Evolutionary conservation across 2,113 vertebrate genomes (phyloP).

Genomic region (Daphoenositta chrysoptera): DNA sequence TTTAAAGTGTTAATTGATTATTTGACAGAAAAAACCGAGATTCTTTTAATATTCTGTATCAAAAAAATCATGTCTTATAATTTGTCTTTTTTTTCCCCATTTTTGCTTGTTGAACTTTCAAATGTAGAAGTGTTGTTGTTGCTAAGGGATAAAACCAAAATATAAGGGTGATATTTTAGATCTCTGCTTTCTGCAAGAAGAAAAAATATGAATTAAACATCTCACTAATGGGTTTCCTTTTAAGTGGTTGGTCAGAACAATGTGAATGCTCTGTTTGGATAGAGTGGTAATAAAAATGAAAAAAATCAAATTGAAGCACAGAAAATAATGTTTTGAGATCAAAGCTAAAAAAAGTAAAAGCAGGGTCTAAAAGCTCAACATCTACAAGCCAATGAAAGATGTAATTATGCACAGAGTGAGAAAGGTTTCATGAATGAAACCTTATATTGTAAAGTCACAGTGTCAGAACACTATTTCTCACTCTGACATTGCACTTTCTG

Average conservation of each 20-base stretch:
- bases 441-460: not conserved
- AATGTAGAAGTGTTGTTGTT: not conserved
- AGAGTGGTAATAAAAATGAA: not conserved
- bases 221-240: not conserved
- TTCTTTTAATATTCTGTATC: not conserved
- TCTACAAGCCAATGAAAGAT: not conserved
- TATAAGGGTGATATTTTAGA: not conserved
- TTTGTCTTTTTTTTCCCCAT: not conserved
- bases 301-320: not conserved
- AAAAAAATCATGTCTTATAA: not conserved
- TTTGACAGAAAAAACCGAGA: not conserved
- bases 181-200: not conserved
- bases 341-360: not conserved
- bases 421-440: not conserved
- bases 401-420: not conserved
- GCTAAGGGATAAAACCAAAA: not conserved
- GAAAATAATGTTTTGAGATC: not conserved
- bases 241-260: not conserved
- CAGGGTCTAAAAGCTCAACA: not conserved
- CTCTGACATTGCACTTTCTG: not conserved
- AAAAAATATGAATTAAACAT: not conserved
- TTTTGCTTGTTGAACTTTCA: not conserved
- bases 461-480: not conserved
- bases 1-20: not conserved
- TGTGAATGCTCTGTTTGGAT: not conserved